phyloP scores from a whole-genome alignment of 2,888 invertebrate species.

The Eupithecia insigniata region DNA sequence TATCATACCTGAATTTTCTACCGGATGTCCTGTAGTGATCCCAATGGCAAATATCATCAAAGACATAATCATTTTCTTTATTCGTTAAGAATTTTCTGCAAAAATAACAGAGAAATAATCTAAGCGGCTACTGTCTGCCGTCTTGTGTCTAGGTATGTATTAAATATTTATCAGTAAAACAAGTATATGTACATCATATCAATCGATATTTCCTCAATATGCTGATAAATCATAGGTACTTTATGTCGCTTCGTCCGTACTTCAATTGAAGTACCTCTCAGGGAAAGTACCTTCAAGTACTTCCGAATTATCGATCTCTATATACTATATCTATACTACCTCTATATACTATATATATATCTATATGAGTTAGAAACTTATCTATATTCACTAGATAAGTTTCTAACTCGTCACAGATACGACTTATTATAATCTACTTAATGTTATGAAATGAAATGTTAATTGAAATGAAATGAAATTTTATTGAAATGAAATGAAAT shows the following conservation, averaged over 20 bases:
- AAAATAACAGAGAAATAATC: neutral
- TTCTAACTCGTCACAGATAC: neutral
- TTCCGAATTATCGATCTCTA: neutral
- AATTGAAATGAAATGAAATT: too few relatives aligned
- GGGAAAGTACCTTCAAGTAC: neutral
- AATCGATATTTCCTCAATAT: neutral
- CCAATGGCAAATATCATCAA: conserved; percentile 27
- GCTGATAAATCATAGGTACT: neutral
- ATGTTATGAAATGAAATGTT: too few relatives aligned
- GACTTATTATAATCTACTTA: too few relatives aligned
- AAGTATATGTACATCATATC: neutral
- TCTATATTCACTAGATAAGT: neutral
- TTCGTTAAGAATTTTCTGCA: neutral
- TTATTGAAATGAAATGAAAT: too few relatives aligned
- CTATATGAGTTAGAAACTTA: too few relatives aligned
- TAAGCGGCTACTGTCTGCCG: neutral
- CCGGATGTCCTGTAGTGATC: conserved; percentile 28
- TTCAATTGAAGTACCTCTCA: neutral
- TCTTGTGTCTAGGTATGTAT: neutral
- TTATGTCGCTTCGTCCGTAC: neutral
- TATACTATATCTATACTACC: too few relatives aligned
- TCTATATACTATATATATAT: too few relatives aligned
- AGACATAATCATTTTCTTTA: conserved; percentile 23
- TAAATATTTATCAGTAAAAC: neutral
- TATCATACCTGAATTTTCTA: conserved; percentile 34